Evolutionary conservation across 2,797 vertebrate species (phyloP), one percentile per base, ranked within the genome.

Genomic region (Kryptopterus vitreolus): DNA sequence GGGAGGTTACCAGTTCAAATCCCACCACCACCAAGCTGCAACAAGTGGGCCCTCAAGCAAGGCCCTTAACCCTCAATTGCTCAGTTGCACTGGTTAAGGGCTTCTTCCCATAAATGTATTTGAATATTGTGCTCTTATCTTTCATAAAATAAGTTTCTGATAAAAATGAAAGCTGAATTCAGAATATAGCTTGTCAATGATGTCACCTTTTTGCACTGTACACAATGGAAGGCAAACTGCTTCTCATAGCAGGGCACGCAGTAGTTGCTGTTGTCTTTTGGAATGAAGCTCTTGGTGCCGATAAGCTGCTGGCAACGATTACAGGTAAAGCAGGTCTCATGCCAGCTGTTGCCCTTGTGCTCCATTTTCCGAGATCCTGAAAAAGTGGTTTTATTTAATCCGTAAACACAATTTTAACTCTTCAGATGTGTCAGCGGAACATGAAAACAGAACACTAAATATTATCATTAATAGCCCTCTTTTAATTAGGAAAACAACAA

Each of bases 251-350:
- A 95, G 69, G 93, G 91, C 35, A 94, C 91, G 0, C 94, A 95
- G n/a, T 94, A 94, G 81, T 93, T 94, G 78, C 93, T 90, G 46
- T 85, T 86, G 22, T 95, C 93, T 79, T 95, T 95, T 0, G 94
- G 94, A 82, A 95, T 94, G 87, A 95, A 95, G 81, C 93, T 94
- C 89, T 94, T 94, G 66, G 93, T 94, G 65, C 94, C 94, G 0
- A 95, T 94, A 0, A 93, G 94, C 82, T 94, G 92, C 46, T 93
- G 93, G 84, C 94, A 95, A 66, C 74, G 93, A 52, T 86, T 89
- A 82, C 94, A 95, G 86, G 89, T 89, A 29, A 95, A 95, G 84
- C 94, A 95, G 58, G 92, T 94, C 93, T 95, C 94, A 0, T 95
- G 94, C 94, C 93, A 95, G 83, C 92, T 95, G 83, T 87, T 94